These are phyloP conservation scores for Invenusta paracnida DNA, from an alignment of 2,888 invertebrate genomes.

Conservation along the genomic window DNA sequence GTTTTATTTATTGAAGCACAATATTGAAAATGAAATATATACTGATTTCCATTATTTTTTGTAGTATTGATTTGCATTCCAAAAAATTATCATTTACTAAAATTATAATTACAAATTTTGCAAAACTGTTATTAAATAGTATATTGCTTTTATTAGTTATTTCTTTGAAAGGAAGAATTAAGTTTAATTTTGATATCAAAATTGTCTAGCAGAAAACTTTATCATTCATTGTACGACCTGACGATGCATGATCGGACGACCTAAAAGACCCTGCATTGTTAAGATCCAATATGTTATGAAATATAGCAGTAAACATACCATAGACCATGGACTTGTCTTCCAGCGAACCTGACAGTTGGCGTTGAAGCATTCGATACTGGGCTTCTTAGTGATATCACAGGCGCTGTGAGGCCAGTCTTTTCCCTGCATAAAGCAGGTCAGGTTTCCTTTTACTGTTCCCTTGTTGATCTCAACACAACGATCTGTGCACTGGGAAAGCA, in stretches of 20 bases:
- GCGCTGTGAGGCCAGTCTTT: neutral
- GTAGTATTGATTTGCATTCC: too few relatives aligned
- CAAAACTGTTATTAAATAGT: too few relatives aligned
- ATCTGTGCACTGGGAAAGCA: neutral
- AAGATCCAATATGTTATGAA: neutral
- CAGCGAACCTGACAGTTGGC: neutral
- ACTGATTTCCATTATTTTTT: too few relatives aligned
- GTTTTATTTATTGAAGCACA: too few relatives aligned
- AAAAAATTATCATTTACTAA: too few relatives aligned
- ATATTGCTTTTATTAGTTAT: neutral
- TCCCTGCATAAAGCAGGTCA: neutral
- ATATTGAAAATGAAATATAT: too few relatives aligned
- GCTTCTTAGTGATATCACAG: constrained; percentile 31
- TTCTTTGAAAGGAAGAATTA: neutral
- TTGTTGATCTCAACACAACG: neutral
- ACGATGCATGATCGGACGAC: too few relatives aligned
- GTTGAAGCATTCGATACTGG: constrained; percentile 3
- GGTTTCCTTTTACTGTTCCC: neutral
- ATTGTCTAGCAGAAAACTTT: too few relatives aligned
- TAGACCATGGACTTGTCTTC: constrained; percentile 4
- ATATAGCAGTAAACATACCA: neutral
- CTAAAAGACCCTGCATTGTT: too few relatives aligned
- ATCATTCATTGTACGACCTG: too few relatives aligned
- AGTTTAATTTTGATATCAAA: neutral
- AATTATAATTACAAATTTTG: too few relatives aligned